Conservation (phyloP, 2,113 vertebrate species). For the Amphiprion ocellaris region DNA sequence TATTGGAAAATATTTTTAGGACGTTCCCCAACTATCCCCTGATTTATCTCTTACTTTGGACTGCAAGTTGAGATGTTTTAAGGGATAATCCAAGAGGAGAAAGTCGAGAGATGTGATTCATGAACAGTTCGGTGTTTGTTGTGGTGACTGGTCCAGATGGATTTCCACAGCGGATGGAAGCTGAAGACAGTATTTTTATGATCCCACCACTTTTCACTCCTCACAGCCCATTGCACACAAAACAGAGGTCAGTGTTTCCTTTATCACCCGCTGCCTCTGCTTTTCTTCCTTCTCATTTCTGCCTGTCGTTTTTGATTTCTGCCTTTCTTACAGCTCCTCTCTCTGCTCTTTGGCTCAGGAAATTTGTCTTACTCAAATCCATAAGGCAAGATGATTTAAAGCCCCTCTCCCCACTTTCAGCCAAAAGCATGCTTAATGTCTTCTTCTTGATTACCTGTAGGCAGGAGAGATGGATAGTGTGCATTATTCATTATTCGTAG, state of each 20-base stretch:
- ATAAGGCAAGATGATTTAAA: conserved; percentile 54
- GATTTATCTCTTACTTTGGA: conserved; percentile 27
- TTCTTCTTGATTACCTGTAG: conserved; percentile 19
- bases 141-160: conserved; percentile 62
- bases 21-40: conserved; percentile 2
- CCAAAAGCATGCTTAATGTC: conserved; percentile 29
- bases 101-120: conserved; percentile 56
- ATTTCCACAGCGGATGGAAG: conserved; percentile 66
- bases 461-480: conserved; percentile 2
- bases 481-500: conserved; percentile 11
- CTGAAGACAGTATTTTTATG: conserved; percentile 64
- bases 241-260: conserved; percentile 62
- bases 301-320: conserved; percentile 48
- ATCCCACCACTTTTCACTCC: conserved; percentile 68
- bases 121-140: conserved; percentile 59
- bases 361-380: conserved; percentile 45
- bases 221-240: conserved; percentile 60
- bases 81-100: conserved; percentile 40
- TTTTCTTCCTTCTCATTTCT: conserved; percentile 47
- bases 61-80: conserved; percentile 37
- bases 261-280: conserved; percentile 47
- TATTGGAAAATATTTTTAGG: background rate
- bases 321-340: conserved; percentile 28
- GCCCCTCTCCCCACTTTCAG: background rate
- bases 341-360: conserved; percentile 36